Evolutionary conservation across 2,888 invertebrate genomes (phyloP).

Genomic region (Netelia melanura): DNA sequence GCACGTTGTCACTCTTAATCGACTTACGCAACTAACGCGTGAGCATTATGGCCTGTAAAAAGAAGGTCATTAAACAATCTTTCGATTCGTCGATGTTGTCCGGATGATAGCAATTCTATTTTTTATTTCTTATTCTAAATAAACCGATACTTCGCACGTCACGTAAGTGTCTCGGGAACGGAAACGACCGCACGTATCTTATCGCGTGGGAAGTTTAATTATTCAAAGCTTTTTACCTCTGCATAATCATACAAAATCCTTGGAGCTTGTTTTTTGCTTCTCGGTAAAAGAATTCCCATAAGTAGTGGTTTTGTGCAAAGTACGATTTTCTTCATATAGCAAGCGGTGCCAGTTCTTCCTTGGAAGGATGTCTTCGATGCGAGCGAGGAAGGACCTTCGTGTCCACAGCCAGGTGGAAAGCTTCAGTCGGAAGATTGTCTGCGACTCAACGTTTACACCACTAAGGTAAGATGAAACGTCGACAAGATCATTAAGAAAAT

Average conservation of each 20-base stretch:
- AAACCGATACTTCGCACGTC: neutral
- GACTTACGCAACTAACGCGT: neutral
- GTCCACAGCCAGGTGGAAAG: conserved; percentile 84
- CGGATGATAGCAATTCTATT: neutral
- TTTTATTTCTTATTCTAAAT: neutral
- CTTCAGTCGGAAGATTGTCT: conserved; percentile 88
- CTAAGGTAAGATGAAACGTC: conserved; percentile 77
- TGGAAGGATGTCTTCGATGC: conserved; percentile 86
- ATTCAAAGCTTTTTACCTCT: conserved; percentile 10
- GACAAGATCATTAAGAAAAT: neutral
- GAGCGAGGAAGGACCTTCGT: conserved; percentile 87
- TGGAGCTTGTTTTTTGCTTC: neutral
- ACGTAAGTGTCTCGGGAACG: neutral
- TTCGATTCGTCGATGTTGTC: neutral
- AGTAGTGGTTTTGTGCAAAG: neutral
- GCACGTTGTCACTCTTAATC: neutral
- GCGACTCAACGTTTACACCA: conserved; percentile 87
- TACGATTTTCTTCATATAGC: conserved; percentile 77
- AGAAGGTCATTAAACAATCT: neutral
- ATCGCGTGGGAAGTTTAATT: conserved; percentile 29
- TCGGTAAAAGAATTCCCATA: neutral
- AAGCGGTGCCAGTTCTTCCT: conserved; percentile 85
- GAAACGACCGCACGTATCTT: neutral
- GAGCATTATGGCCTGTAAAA: neutral
- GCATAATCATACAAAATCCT: neutral